Evolutionary conservation across 92 coral and sea anemone species (phyloP).

Genomic region (Micromussa lordhowensis): DNA sequence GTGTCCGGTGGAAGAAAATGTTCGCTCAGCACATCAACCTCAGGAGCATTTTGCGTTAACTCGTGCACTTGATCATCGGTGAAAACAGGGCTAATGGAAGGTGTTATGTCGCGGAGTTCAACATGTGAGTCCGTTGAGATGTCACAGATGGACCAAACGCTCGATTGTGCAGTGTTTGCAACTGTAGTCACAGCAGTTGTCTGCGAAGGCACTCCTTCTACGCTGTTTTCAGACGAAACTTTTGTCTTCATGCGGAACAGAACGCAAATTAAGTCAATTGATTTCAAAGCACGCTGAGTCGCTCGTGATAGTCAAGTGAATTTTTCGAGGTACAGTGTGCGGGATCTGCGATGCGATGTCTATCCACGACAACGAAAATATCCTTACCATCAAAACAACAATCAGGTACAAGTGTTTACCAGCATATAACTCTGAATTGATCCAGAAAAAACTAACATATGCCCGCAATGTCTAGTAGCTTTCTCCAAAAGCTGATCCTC

Average conservation of each 20-base stretch:
- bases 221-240: conserved; percentile 32
- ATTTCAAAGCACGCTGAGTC: neutral
- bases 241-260: conserved; percentile 55
- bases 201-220: conserved; percentile 36
- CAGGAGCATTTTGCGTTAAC: conserved; percentile 79
- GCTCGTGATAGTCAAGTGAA: neutral
- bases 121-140: conserved; percentile 72
- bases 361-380: neutral
- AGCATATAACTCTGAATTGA: neutral
- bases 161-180: conserved; percentile 47
- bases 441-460: neutral
- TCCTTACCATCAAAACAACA: neutral
- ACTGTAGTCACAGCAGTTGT: conserved; percentile 38
- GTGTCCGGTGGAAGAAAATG: conserved; percentile 75
- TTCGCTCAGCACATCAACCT: conserved; percentile 75
- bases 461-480: neutral
- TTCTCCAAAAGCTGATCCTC: conserved; percentile 36
- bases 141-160: conserved; percentile 76
- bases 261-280: neutral
- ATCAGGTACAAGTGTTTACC: neutral
- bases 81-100: conserved; percentile 94
- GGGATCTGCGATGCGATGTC: neutral
- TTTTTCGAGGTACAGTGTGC: neutral
- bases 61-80: conserved; percentile 98
- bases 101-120: conserved; percentile 92